Percentiles rank a stretch among this genome's conserved stretches.
These are phyloP conservation scores for Polietes domitor DNA, from an alignment of 2,888 invertebrate species.

Conservation along the genomic window DNA sequence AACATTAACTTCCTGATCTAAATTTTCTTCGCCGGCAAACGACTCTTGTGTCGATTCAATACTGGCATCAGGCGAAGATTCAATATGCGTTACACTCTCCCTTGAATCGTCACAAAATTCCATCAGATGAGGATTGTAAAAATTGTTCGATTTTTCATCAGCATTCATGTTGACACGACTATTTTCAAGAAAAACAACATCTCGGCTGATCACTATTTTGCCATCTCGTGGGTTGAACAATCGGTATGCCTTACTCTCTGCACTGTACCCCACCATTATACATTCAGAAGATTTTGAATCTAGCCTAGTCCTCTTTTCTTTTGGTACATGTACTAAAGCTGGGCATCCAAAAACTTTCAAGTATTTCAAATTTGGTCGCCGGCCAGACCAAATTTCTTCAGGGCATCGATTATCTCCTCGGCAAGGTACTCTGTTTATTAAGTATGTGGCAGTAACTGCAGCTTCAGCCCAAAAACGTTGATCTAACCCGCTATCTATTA, in stretches of 20 bases:
- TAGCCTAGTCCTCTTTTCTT: conserved; percentile 58
- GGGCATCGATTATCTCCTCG: conserved; percentile 57
- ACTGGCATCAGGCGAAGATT: too few relatives aligned
- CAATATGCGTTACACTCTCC: too few relatives aligned
- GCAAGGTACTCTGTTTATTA: conserved; percentile 65
- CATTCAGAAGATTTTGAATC: conserved; percentile 15
- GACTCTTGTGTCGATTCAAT: too few relatives aligned
- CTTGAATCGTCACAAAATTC: too few relatives aligned
- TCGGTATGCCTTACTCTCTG: conserved; percentile 56
- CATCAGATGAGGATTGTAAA: too few relatives aligned
- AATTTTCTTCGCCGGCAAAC: too few relatives aligned
- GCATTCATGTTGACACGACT: too few relatives aligned
- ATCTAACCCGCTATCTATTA: conserved; percentile 49
- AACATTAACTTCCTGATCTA: too few relatives aligned
- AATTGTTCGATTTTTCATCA: too few relatives aligned
- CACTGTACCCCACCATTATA: conserved; percentile 59
- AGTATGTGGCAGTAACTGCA: conserved; percentile 58
- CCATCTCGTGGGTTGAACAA: conserved; percentile 45
- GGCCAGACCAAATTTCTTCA: conserved; percentile 62
- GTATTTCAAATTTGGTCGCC: conserved; percentile 58
- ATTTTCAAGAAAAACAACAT: conserved; percentile 59
- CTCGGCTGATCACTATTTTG: conserved; percentile 58
- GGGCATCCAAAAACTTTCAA: conserved; percentile 65
- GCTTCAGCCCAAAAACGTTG: conserved; percentile 60
- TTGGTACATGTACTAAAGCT: conserved; percentile 62